A percentile compares a stretch with the other conserved stretches of the same genome.
These are phyloP conservation scores for Tolmerus cingulatus DNA, from an alignment of 2,888 invertebrate genomes.

Conservation along the genomic window DNA sequence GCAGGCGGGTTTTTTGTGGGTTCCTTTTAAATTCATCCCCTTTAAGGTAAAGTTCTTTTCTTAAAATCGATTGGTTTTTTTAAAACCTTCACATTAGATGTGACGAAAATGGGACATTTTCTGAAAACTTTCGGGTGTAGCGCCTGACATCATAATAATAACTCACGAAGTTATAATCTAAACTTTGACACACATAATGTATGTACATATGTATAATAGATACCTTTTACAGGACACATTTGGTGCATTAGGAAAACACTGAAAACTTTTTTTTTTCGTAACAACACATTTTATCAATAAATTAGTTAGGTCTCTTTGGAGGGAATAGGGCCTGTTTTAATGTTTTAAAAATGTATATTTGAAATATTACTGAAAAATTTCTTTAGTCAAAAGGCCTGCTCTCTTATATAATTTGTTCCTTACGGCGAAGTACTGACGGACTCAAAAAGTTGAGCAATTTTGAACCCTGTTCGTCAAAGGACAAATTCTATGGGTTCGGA, in stretches of 20 bases:
- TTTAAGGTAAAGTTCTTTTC: background rate
- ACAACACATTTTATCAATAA: background rate
- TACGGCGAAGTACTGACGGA: no score
- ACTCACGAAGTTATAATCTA: background rate
- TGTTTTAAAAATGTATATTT: no score
- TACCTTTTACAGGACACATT: background rate
- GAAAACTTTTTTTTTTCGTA: background rate
- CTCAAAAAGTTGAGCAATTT: no score
- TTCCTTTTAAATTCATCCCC: background rate
- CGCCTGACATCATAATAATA: background rate
- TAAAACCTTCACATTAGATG: background rate
- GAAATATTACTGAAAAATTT: no score
- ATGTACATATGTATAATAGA: no score
- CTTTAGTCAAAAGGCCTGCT: no score
- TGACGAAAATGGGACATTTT: background rate
- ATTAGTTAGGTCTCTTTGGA: background rate
- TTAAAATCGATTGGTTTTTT: background rate
- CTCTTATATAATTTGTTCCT: no score
- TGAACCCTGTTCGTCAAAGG: no score
- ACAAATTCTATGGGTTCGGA: no score
- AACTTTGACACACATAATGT: background rate
- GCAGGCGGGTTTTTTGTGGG: background rate
- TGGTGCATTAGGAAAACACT: background rate
- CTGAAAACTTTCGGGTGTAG: background rate
- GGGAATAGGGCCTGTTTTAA: no score